phyloP scores from a whole-genome alignment of 2,113 vertebrate genomes.

The Circaetus gallicus region DNA sequence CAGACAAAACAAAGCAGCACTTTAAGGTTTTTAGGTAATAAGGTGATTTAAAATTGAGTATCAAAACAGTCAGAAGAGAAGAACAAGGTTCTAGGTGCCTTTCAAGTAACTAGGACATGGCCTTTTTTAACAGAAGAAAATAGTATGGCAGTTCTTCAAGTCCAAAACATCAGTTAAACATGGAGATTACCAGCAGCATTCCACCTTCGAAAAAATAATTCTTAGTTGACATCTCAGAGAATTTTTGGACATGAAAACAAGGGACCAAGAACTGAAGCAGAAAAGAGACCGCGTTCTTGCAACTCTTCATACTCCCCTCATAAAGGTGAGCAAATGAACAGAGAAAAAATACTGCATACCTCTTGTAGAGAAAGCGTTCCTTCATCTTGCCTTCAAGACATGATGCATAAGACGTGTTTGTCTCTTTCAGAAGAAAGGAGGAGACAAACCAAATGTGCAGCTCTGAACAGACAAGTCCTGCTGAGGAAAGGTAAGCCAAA shows the following conservation, averaged over 20 bases:
- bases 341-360: not conserved
- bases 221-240: not conserved
- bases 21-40: not conserved
- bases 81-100: not conserved
- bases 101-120: not conserved
- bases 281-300: accelerated
- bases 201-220: not conserved
- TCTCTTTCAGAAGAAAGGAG: not conserved
- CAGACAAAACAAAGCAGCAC: not conserved
- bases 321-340: not conserved
- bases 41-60: not conserved
- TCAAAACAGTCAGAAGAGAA: not conserved
- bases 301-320: not conserved
- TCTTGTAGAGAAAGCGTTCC: not conserved
- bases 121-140: not conserved
- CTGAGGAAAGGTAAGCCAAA: not conserved
- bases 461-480: not conserved
- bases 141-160: not conserved
- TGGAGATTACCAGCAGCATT: not conserved
- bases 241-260: not conserved
- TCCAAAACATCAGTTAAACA: not conserved
- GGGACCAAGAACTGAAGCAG: not conserved
- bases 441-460: not conserved
- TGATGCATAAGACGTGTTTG: not conserved
- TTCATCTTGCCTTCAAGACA: not conserved